A percentile compares a stretch with the other conserved stretches of the same genome.
These are phyloP conservation scores for Mola mola DNA, from an alignment of 2,113 vertebrate species.

Conservation along the genomic window DNA sequence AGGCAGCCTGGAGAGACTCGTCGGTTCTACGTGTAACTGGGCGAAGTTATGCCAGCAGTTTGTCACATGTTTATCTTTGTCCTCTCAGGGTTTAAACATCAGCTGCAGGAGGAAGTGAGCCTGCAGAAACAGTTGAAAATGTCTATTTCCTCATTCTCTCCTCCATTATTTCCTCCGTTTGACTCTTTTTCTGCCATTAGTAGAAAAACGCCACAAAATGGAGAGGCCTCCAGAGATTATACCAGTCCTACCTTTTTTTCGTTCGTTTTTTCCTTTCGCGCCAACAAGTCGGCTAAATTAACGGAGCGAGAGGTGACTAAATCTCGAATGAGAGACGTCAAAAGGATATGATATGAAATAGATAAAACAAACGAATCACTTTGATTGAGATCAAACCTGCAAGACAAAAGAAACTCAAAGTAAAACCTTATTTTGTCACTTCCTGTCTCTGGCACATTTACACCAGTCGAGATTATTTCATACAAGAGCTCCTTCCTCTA, in stretches of 20 bases:
- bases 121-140: constrained; percentile 62
- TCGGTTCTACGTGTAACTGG: too few species aligned
- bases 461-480: constrained; percentile 3
- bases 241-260: too few species aligned
- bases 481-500: constrained; percentile 12
- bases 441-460: not conserved
- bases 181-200: constrained; percentile 8
- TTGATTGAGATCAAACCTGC: too few species aligned
- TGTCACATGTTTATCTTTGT: constrained; percentile 13
- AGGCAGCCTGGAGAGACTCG: too few species aligned
- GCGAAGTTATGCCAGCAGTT: not conserved
- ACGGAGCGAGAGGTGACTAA: too few species aligned
- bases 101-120: constrained; percentile 70
- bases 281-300: too few species aligned
- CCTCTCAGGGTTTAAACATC: constrained; percentile 32
- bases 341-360: not conserved
- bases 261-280: too few species aligned
- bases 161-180: constrained; percentile 35
- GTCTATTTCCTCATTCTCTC: constrained; percentile 69
- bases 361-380: too few species aligned
- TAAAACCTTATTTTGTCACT: constrained; percentile 8
- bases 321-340: not conserved
- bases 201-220: constrained; percentile 5
- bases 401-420: too few species aligned
- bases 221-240: not conserved